phyloP scores from a whole-genome alignment of 2,888 invertebrate species.

The Gandaritis pyraliata region DNA sequence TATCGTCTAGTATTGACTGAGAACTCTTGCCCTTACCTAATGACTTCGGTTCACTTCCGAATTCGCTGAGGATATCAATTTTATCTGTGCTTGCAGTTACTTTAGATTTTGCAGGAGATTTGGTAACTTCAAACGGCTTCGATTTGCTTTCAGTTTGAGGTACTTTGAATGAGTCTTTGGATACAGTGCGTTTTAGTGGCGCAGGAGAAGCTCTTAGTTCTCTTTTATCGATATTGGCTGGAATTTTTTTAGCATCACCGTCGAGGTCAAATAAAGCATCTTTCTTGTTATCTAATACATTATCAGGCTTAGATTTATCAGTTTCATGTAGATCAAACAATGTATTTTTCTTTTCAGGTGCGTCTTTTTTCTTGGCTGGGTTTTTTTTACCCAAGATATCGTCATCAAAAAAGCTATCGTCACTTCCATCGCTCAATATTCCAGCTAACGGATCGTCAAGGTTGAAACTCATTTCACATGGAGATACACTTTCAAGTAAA shows the following conservation, averaged over 20 bases:
- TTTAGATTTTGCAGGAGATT: conserved; percentile 66
- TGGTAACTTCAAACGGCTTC: conserved; percentile 48
- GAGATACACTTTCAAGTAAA: too few species aligned
- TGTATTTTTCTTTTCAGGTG: conserved; percentile 67
- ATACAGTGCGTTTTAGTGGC: conserved; percentile 55
- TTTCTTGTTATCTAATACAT: conserved; percentile 49
- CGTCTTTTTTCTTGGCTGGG: conserved; percentile 61
- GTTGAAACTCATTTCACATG: conserved; percentile 78
- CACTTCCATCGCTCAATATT: conserved; percentile 87
- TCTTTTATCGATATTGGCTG: conserved; percentile 26
- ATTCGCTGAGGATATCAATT: conserved; percentile 63
- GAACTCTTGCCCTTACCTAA: conserved; percentile 72
- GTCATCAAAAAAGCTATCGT: conserved; percentile 89
- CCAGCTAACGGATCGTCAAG: conserved; percentile 87
- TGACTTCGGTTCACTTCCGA: conserved; percentile 56
- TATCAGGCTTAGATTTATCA: conserved; percentile 49
- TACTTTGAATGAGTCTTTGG: conserved; percentile 64
- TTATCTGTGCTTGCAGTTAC: conserved; percentile 59
- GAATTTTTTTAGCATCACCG: conserved; percentile 48
- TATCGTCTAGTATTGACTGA: conserved; percentile 81
- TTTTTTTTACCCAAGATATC: conserved; percentile 80
- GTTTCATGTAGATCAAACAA: conserved; percentile 68
- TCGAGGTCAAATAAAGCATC: conserved; percentile 54
- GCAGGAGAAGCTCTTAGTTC: conserved; percentile 58
- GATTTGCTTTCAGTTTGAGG: conserved; percentile 50